phyloP scores from a whole-genome alignment of 2,113 vertebrate genomes.

The Panthera leo region DNA sequence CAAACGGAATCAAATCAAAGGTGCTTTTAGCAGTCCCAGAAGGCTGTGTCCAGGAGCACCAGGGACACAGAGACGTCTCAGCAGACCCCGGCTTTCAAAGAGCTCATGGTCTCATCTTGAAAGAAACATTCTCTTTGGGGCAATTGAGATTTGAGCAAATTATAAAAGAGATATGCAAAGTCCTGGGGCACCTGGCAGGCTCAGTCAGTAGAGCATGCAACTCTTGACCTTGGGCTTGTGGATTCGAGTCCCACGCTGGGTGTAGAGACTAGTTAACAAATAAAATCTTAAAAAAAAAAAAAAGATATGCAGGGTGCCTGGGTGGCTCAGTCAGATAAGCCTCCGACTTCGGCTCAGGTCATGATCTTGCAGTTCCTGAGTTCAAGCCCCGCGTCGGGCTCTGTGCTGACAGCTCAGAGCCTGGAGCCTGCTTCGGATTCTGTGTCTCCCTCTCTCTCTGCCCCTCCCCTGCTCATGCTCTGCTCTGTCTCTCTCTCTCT shows the following conservation, averaged over 20 bases:
- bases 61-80: background rate
- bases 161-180: background rate
- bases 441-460: no score
- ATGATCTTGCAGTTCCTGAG: no score
- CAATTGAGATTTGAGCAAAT: fast-evolving
- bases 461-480: no score
- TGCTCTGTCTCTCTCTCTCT: no score
- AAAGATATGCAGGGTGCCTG: no score
- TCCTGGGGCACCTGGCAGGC: background rate
- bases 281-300: background rate
- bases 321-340: no score
- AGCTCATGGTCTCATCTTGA: background rate
- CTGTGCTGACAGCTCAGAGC: no score
- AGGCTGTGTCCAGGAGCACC: background rate
- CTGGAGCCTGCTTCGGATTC: no score
- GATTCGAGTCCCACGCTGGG: background rate
- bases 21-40: background rate
- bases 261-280: background rate
- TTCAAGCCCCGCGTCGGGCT: no score
- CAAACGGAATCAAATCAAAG: background rate
- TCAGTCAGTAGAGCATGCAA: background rate
- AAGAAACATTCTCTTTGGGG: background rate
- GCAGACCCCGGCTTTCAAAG: background rate
- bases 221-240: background rate
- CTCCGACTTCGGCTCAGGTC: no score